Evolutionary conservation across 2,113 vertebrate genomes (phyloP), one percentile per base, ranked within the genome.

Genomic region (Eretmodus cyanostictus): DNA sequence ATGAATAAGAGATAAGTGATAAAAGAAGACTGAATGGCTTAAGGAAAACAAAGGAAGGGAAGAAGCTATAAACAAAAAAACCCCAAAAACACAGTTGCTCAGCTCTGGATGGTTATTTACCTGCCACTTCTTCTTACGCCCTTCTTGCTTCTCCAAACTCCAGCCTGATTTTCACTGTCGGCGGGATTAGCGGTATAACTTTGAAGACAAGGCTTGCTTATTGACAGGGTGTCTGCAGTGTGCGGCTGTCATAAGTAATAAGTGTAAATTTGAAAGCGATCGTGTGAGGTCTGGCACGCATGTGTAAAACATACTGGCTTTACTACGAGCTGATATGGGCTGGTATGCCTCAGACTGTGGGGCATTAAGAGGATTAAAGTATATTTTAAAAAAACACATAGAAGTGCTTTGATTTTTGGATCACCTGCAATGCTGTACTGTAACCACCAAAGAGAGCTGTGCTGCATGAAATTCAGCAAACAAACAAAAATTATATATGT

Each of bases 291-390:
- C 88, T 83, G 83, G 84, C 61, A 78, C 61, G 54, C 80, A 73
- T 7, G 83, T 73, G 10, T 49, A 87, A 71, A 9, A 42, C 57
- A 88, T 80, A 84, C 49, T 29, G 55, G 19, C 49, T 84, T 45
- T 61, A 81, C 49, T 78, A 71, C 51, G 81, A 86, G 81, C 82
- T 53, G 84, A 85, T 87, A 71, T 81, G 51, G 53, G 87, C 53
- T 27, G 59, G 55, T 79, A 63, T 59, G 86, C 40, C 36, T 81
- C 80, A 42, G 81, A 83, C 66, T 63, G 29, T 68, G 54, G 66
- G 79, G 17, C 16, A 27, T 76, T 85, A 94, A 94, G 90, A 91
- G 61, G 92, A 87, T 94, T 95, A 92, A 16, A 80, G 84, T 36
- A 86, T 90, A 10, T 31, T 31, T 31, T 4, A 0, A 9, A 38